Conservation (phyloP, 2,888 invertebrate genomes). For the Oscheius sp. region DNA sequence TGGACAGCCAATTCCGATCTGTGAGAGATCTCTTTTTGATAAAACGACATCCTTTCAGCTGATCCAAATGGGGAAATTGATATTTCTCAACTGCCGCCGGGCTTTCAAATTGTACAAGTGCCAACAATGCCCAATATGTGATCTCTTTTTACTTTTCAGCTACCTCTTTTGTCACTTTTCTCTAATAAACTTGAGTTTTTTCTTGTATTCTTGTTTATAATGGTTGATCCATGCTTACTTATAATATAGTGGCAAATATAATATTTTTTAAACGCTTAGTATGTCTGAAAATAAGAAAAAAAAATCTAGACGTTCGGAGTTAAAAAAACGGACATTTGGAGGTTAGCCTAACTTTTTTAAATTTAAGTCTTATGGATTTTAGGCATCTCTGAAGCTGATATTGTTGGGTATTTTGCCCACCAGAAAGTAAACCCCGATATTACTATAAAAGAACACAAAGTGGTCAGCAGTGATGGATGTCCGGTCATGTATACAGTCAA, state of each 20-base stretch:
- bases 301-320: slow-evolving; percentile 2
- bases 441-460: slow-evolving; percentile 13
- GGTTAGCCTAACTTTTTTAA: neutral
- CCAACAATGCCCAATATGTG: slow-evolving; percentile 1
- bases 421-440: slow-evolving; percentile 32
- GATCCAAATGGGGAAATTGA: slow-evolving; percentile 16
- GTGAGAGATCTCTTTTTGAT: neutral
- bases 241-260: no score
- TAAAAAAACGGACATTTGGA: slow-evolving; percentile 21
- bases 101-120: slow-evolving; percentile 26
- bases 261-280: neutral
- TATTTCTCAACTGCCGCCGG: slow-evolving; percentile 23
- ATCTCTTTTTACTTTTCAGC: neutral
- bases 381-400: slow-evolving; percentile 32
- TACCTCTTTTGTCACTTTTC: neutral
- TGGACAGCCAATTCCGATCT: slow-evolving; percentile 51
- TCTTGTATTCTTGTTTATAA: neutral
- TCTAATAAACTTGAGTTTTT: neutral
- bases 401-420: slow-evolving; percentile 42
- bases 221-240: neutral
- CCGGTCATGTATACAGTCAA: slow-evolving; percentile 37
- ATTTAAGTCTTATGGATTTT: neutral
- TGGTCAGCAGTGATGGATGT: slow-evolving; percentile 6
- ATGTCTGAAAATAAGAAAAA: slow-evolving; percentile 26
- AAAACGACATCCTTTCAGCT: neutral